A percentile compares a stretch with the other conserved stretches of the same genome.
These are phyloP conservation scores for Morphnarchus princeps DNA, from an alignment of 2,113 vertebrate genomes.

Conservation along the genomic window DNA sequence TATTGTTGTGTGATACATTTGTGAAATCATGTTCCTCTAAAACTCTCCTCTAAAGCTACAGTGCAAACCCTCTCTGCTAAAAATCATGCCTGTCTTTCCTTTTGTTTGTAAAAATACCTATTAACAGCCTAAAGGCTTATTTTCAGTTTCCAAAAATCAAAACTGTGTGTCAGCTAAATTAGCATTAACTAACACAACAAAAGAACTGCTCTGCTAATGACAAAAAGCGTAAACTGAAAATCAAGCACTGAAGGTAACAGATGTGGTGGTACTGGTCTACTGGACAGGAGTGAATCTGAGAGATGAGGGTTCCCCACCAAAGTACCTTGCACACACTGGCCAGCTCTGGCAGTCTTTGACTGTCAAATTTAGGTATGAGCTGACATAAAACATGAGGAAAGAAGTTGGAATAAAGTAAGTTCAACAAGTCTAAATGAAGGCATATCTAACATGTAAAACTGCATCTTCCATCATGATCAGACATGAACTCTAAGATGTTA, in stretches of 20 bases:
- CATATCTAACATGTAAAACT: not conserved
- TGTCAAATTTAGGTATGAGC: not conserved
- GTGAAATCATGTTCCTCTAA: not conserved
- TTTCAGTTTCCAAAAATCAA: not conserved
- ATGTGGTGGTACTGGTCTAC: not conserved
- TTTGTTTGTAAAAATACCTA: not conserved
- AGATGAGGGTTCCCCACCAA: not conserved
- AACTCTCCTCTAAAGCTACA: not conserved
- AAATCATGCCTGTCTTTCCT: not conserved
- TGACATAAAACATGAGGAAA: not conserved
- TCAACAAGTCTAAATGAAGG: not conserved
- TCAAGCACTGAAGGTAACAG: not conserved
- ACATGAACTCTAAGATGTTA: not conserved
- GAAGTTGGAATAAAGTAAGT: not conserved
- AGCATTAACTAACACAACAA: not conserved
- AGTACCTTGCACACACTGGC: not conserved
- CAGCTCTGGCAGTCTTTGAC: not conserved
- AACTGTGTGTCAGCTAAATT: not conserved
- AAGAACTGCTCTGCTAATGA: not conserved
- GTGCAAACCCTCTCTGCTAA: not conserved
- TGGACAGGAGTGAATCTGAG: not conserved
- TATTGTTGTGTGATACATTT: constrained; percentile 11
- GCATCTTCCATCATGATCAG: not conserved
- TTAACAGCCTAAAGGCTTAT: not conserved
- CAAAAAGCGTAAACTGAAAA: not conserved